phyloP scores from a whole-genome alignment of 1,140 invertebrate species.

The Thalassaphorura encarpata region DNA sequence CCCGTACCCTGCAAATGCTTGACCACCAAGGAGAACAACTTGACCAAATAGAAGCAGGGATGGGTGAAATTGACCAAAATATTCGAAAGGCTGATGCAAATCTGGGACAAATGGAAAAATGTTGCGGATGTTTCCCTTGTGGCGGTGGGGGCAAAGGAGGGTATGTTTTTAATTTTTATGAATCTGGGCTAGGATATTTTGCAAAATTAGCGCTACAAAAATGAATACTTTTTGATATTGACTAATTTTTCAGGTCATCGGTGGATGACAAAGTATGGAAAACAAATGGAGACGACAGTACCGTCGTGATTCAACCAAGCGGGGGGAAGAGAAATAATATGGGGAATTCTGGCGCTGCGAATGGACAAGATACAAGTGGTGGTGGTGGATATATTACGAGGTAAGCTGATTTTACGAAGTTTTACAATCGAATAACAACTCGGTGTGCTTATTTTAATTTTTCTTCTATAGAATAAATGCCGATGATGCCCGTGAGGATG shows the following conservation, averaged over 20 bases:
- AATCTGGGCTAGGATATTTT: too few species aligned
- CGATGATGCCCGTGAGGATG: conserved; percentile 75
- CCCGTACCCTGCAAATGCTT: conserved; percentile 36
- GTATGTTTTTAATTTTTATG: too few species aligned
- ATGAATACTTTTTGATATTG: conserved; percentile 95
- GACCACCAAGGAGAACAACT: conserved; percentile 34
- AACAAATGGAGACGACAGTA: conserved; percentile 52
- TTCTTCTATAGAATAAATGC: conserved; percentile 57
- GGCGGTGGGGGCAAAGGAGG: too few species aligned
- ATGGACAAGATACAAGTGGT: conserved; percentile 44
- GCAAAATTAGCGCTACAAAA: too few species aligned
- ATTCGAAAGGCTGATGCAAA: conserved; percentile 99
- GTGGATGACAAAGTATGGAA: conserved; percentile 91
- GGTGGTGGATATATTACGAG: conserved; percentile 49
- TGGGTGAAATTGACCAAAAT: conserved; percentile 98
- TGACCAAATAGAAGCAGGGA: conserved; percentile 89
- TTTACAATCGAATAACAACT: conserved; percentile 2
- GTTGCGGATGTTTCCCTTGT: conserved; percentile 97
- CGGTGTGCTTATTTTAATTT: not conserved
- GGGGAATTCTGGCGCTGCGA: conserved; percentile 57
- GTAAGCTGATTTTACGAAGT: conserved; percentile 38
- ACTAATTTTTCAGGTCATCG: conserved; percentile 67
- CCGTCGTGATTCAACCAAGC: conserved; percentile 50
- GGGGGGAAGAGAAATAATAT: too few species aligned
- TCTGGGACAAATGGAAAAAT: conserved; percentile 97